Conservation (phyloP, 1,140 invertebrate genomes). For the Ceratosolen fusciceps region DNA sequence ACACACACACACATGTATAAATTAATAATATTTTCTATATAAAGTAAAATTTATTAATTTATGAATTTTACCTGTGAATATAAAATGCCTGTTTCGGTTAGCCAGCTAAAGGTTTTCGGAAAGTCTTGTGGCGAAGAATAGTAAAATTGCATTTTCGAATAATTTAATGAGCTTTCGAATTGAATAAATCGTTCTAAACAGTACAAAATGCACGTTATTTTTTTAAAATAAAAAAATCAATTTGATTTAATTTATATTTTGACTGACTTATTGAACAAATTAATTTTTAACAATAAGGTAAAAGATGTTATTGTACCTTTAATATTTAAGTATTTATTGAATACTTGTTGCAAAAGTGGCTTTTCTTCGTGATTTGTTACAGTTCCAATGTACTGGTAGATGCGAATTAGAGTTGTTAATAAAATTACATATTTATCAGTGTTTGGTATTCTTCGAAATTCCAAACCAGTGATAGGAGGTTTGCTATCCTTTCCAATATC, state of each 20-base stretch:
- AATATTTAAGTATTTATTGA: constrained; percentile 83
- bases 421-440: constrained; percentile 84
- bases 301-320: constrained; percentile 72
- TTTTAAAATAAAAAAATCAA: not conserved
- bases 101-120: constrained; percentile 89
- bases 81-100: constrained; percentile 83
- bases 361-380: constrained; percentile 82
- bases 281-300: constrained; percentile 37
- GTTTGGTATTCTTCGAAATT: constrained; percentile 82
- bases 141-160: constrained; percentile 87
- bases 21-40: constrained; percentile 71
- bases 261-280: constrained; percentile 25
- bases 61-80: constrained; percentile 75
- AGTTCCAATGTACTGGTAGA: constrained; percentile 89
- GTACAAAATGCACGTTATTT: constrained; percentile 26
- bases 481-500: constrained; percentile 83
- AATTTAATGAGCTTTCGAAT: constrained; percentile 81
- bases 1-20: constrained; percentile 1
- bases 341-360: constrained; percentile 85
- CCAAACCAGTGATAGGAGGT: constrained; percentile 87
- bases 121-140: constrained; percentile 77
- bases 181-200: constrained; percentile 78
- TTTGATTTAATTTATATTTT: too few species aligned
- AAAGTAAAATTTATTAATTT: constrained; percentile 61
- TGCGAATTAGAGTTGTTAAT: constrained; percentile 83